A percentile compares a stretch with the other conserved stretches of the same genome.
These are phyloP conservation scores for Enoplosus armatus DNA, from an alignment of 2,797 vertebrate genomes.

Conservation along the genomic window DNA sequence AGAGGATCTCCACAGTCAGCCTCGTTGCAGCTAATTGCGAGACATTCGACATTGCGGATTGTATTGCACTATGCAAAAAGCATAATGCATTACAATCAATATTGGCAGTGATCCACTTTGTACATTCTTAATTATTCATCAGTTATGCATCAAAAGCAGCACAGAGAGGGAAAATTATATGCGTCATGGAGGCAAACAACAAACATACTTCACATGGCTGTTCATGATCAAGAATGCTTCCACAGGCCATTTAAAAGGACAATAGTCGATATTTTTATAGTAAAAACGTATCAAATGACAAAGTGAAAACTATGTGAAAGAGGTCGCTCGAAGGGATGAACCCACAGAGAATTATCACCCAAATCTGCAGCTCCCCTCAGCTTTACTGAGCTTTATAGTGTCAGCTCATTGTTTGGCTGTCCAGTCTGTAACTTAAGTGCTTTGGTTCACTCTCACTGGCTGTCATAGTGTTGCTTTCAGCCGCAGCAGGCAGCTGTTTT, in stretches of 20 bases:
- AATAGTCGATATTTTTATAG: neutral
- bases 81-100: constrained; percentile 55
- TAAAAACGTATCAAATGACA: neutral
- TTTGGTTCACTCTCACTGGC: neutral
- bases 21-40: constrained; percentile 18
- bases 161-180: constrained; percentile 18
- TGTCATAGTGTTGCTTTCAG: neutral
- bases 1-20: constrained; percentile 14
- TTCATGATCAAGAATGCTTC: constrained; percentile 12
- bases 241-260: constrained; percentile 4
- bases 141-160: constrained; percentile 45
- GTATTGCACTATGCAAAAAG: constrained; percentile 32
- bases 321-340: neutral
- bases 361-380: neutral
- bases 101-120: constrained; percentile 60
- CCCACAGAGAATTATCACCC: neutral
- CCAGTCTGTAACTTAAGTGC: neutral
- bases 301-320: neutral
- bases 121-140: constrained; percentile 66
- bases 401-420: constrained; percentile 6
- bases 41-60: constrained; percentile 31
- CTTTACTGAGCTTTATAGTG: neutral
- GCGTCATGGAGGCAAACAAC: constrained; percentile 13
- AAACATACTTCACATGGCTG: constrained; percentile 12
- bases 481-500: neutral